Evolutionary conservation across 2,888 invertebrate species (phyloP).

Genomic region (Artemia sp.): DNA sequence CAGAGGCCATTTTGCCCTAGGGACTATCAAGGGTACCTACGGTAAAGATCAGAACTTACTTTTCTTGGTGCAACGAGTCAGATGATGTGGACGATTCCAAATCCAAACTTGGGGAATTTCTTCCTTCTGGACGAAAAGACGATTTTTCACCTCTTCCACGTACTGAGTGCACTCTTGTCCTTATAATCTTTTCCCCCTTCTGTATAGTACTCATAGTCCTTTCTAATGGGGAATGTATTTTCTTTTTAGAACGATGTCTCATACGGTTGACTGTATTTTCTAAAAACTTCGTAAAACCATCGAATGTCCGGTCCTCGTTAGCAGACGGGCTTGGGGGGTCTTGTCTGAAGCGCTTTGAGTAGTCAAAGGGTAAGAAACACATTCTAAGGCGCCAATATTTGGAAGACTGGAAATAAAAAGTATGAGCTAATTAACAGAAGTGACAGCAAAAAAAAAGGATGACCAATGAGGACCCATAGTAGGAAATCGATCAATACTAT

Average conservation of each 20-base stretch:
- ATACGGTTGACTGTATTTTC: not conserved
- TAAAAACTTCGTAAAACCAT: not conserved
- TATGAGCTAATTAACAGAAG: no score
- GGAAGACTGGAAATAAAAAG: constrained; percentile 41
- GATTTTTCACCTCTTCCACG: not conserved
- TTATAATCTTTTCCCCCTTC: not conserved
- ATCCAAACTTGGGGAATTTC: not conserved
- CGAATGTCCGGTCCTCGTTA: not conserved
- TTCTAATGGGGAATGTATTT: not conserved
- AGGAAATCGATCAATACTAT: no score
- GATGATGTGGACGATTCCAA: constrained; percentile 2
- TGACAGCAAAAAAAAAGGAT: no score
- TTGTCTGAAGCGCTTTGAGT: constrained; percentile 21
- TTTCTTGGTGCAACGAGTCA: not conserved
- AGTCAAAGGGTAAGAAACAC: constrained; percentile 66
- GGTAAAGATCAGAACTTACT: no score
- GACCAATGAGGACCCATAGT: no score
- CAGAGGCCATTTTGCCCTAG: no score
- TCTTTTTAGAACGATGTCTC: not conserved
- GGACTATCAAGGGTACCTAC: no score
- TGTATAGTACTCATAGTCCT: not conserved
- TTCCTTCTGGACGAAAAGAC: constrained; percentile 7
- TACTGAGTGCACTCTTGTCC: not conserved
- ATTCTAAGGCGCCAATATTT: constrained; percentile 86
- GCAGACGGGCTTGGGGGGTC: constrained; percentile 9